Evolutionary conservation across 2,888 invertebrate genomes (phyloP).

Genomic region (Ophion slaviceki): DNA sequence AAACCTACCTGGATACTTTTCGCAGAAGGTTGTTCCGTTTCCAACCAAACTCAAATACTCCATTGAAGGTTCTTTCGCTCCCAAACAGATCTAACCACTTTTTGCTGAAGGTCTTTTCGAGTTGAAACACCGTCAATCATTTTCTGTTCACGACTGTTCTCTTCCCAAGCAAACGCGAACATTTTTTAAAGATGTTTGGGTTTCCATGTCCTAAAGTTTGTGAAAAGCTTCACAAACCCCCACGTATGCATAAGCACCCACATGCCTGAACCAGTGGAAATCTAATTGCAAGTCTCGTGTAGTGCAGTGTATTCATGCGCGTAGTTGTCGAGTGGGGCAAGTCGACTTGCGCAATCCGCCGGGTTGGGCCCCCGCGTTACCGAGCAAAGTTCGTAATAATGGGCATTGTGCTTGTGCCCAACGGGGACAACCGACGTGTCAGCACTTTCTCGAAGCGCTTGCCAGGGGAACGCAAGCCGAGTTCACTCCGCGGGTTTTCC

Average conservation of each 20-base stretch:
- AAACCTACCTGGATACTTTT: no score
- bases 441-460: constrained; percentile 62
- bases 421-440: constrained; percentile 50
- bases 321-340: constrained; percentile 22
- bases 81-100: no score
- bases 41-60: no score
- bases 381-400: constrained; percentile 66
- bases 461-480: constrained; percentile 15
- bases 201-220: background rate
- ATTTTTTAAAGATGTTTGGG: background rate
- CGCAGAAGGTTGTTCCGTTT: no score
- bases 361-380: constrained; percentile 51
- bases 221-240: background rate
- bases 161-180: no score
- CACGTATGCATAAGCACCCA: background rate
- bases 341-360: constrained; percentile 49
- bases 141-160: no score
- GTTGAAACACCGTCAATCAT: no score
- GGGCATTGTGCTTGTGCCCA: constrained; percentile 64
- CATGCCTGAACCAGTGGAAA: background rate
- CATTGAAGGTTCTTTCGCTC: no score
- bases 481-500: constrained; percentile 18
- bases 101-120: no score
- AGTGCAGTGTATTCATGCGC: background rate
- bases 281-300: background rate